Base-by-base conservation (phyloP, 2,797 vertebrate species). In the Danionella dracula region DNA sequence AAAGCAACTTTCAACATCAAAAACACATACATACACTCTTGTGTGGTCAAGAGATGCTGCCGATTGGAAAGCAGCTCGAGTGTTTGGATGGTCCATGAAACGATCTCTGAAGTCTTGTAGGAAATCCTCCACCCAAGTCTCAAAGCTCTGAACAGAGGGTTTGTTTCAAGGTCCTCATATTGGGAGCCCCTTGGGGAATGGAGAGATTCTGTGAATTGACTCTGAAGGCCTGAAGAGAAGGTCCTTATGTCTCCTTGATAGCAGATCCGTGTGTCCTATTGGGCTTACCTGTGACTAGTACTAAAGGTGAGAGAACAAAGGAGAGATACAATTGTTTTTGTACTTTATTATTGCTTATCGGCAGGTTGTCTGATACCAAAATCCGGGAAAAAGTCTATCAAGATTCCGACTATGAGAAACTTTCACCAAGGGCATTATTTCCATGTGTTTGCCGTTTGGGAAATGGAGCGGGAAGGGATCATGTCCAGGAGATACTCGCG, bases 401-500 rank as follows among this genome's bases (percentile, higher is more conserved):
- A 29, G 59, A 65, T 51, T 70, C 57, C 42, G 50, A 32, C 20
- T 70, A 57, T 50, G 31, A 76, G 69, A 71, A 74, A 67, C 60
- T 75, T 77, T 23, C 63, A 31, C 55, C 2, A 49, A 19, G 63
- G 80, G 76, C 74, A 89, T 90, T 93, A 98, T 91, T 99, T 99
- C 96, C 96, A 99, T 54, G 94, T 86, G 79, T 90, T 94, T 84
- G 95, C 91, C 0, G 95, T 92, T 78, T 99, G 96, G 83, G 94
- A 93, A 87, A 98, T 94, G 72, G 96, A 94, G 76, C 96, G 93
- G 21, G 97, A 95, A 15, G 96, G 96, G 81, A 99, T 98, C 96
- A 99, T 98, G 87, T 98, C 96, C 80, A 99, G 90, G 75, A 99
- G 95, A 79, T 99, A 99, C 76, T 99, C 97, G 51, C 97, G 92